Evolutionary conservation across 2,888 invertebrate species (phyloP).

Genomic region (Meloe dianella): DNA sequence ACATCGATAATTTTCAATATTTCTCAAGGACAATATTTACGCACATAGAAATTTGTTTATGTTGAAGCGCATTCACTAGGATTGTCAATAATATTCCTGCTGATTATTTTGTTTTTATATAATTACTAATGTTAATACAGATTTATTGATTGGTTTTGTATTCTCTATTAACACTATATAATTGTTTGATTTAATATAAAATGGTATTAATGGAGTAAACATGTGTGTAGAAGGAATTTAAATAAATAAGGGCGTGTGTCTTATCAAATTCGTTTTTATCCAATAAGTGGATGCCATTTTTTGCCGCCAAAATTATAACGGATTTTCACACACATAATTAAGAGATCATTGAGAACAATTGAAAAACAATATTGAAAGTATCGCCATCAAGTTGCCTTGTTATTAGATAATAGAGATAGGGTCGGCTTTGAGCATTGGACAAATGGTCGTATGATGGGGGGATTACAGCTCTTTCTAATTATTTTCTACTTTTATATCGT

Average conservation of each 20-base stretch:
- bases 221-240: background rate
- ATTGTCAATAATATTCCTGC: conserved; percentile 18
- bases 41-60: conserved; percentile 28
- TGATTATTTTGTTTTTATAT: conserved; percentile 9
- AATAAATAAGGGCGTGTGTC: background rate
- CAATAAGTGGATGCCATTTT: background rate
- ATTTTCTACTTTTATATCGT: background rate
- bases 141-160: too few species aligned
- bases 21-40: conserved; percentile 30
- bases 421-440: too few species aligned
- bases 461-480: too few species aligned
- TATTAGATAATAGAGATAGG: too few species aligned
- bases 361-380: background rate
- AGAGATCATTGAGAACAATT: background rate
- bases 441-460: too few species aligned
- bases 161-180: too few species aligned
- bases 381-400: background rate
- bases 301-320: background rate
- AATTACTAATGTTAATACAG: too few species aligned
- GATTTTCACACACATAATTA: too few species aligned
- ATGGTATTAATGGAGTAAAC: background rate
- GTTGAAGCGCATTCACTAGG: conserved; percentile 17
- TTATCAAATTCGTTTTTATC: background rate
- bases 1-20: background rate
- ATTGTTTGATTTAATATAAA: background rate